Base-by-base conservation (phyloP, 1,140 invertebrate species). In the Drosophila malerkotliana region DNA sequence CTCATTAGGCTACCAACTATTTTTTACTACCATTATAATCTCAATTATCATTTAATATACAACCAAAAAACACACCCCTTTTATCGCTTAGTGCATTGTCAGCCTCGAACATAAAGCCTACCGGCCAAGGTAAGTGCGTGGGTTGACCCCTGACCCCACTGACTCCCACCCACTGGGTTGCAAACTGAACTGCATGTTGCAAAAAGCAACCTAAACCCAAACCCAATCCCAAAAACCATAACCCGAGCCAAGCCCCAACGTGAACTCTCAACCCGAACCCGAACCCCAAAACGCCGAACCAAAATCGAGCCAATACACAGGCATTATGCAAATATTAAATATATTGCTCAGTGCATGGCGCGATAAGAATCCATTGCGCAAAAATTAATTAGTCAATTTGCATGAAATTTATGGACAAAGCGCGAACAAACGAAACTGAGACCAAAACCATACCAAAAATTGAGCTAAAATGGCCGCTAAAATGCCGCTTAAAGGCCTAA, bases 321-420 rank as follows among this genome's bases (percentile, higher is more conserved):
- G 62, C 73, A 76, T 67, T 82, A 82, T 82, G 79, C 79, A 82
- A 82, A 82, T 82, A 74, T 64, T 55, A 47, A 72, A 72, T 78
- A 68, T 68, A 61, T 77, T 78, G 72, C 47, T 57, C 48, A 75
- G 79, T 82, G 79, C 79, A 78, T 78, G 74, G 71, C 72, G 68
- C 83, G 83, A 87, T 87, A 87, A 87, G 83, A 87, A 87, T 88
- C 83, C 83, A 88, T 87, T 88, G 83, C 62, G 68, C 75, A 79
- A 73, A 87, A 88, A 87, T 82, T 87, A 87, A 88, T 87, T 87
- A 87, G 82, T 88, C 82, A 87, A 87, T 87, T 87, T 87, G 83
- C 82, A 87, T 87, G 79, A 88, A 87, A 87, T 87, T 87, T 87
- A 87, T 87, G 83, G 88, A 87, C 82, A 87, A 87, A 87, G 82